A percentile compares a stretch with the other conserved stretches of the same genome.
Evolutionary conservation across 2,797 vertebrate species (phyloP).

Genomic region (Chanos chanos): DNA sequence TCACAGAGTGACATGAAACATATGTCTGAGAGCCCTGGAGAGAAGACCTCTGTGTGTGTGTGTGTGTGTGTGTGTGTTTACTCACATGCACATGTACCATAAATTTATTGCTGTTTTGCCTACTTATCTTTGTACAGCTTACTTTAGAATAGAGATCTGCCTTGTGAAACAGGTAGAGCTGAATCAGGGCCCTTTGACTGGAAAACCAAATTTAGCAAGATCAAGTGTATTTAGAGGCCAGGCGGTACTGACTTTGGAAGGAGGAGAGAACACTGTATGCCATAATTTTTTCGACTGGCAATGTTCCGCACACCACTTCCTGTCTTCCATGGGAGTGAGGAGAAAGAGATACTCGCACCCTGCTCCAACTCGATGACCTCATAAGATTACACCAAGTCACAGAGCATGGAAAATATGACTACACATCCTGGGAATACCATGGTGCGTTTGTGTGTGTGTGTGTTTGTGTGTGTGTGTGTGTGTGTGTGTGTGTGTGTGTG

Average conservation of each 20-base stretch:
- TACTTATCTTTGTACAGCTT: background rate
- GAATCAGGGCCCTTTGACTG: no score
- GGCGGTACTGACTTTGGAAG: no score
- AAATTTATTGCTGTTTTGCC: background rate
- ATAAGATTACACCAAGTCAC: slow-evolving; percentile 35
- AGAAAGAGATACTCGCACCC: slow-evolving; percentile 39
- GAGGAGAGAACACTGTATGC: background rate
- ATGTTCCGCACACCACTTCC: slow-evolving; percentile 32
- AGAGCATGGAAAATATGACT: slow-evolving; percentile 43
- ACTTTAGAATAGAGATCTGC: no score
- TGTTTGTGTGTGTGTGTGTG: background rate
- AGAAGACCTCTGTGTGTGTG: slow-evolving; percentile 20
- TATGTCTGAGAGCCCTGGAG: no score
- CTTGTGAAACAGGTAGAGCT: no score
- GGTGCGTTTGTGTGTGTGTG: slow-evolving; percentile 45
- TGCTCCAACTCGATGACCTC: slow-evolving; percentile 42
- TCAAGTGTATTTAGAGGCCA: no score
- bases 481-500: background rate
- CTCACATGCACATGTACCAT: background rate
- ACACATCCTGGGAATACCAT: slow-evolving; percentile 21
- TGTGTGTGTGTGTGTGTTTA: background rate
- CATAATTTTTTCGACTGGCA: slow-evolving; percentile 15
- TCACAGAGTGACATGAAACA: slow-evolving; percentile 9
- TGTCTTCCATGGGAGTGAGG: slow-evolving; percentile 35
- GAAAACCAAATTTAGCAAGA: no score